Base-by-base conservation (phyloP, 1,140 invertebrate species). In the Tigriopus japonicus region DNA sequence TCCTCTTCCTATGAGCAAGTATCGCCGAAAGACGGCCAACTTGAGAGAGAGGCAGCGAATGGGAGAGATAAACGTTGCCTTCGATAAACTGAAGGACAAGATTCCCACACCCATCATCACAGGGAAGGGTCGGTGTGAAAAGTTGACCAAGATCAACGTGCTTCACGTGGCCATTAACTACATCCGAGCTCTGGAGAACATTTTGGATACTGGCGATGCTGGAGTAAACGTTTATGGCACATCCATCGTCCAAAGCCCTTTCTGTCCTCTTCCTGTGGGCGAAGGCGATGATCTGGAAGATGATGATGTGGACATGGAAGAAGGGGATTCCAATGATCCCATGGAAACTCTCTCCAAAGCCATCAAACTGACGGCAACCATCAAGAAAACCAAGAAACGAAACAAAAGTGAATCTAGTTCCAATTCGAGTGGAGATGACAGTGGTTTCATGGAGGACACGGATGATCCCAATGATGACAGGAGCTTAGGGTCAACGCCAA, bases 151-250 rank as follows among this genome's bases (percentile, higher is more conserved):
- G 23, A 60, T 60, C 10, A 60, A 60, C 41, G 51, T 60, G 6
- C 58, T 60, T 51, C 58, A 60, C 51, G 45, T 60, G 13, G 58
- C 58, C 58, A 60, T 60, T 45, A 60, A 60, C 41, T 60, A 60
- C 23, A 60, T 60, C 19, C 42, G 58, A 42, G 58, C 58, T 35
- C 15, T 60, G 45, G 58, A 60, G 45, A 19, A 28, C 14, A 51
- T 60, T 7, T 35, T 60, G 24, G 58, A 60, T 12, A 60, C 58
- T 23, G 55, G 58, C n/a, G 58, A 60, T 49, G 21, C 58, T 54
- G 58, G 42, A 12, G 58, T 60, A 42, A 28, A 49, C 6, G 43
- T 60, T 5, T 60, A 60, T 49, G 55, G 55, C n/a, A 58, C 55
- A 14, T 58, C 55, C n/a, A 15, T 58, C 55, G 40, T 58, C 7